Conservation (phyloP, 2,113 vertebrate species). For the Gnathonemus longibarbis region DNA sequence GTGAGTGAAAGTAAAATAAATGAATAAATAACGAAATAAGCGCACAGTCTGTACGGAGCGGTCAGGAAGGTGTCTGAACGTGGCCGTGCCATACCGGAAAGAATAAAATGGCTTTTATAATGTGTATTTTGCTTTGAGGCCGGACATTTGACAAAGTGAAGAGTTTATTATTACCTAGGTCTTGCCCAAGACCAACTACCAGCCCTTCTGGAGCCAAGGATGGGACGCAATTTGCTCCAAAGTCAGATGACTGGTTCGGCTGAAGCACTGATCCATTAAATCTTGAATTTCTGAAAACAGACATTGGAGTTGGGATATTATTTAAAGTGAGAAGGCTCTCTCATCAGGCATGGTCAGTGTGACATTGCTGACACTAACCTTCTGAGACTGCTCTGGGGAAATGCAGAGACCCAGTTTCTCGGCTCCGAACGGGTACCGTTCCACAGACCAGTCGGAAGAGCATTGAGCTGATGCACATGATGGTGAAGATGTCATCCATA, state of each 20-base stretch:
- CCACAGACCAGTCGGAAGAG: neutral
- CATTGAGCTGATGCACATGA: rapidly evolving
- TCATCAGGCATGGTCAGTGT: neutral
- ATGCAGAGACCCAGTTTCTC: neutral
- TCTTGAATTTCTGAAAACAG: too few species aligned
- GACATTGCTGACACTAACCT: neutral
- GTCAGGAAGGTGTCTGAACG: too few species aligned
- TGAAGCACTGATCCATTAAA: too few species aligned
- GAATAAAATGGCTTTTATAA: too few species aligned
- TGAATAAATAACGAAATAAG: too few species aligned
- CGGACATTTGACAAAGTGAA: neutral
- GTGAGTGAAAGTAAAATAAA: too few species aligned
- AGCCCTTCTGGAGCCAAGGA: too few species aligned
- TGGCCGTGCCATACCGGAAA: too few species aligned
- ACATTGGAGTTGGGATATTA: neutral
- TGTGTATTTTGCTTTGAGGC: neutral
- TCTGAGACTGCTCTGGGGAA: neutral
- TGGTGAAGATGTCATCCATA: rapidly evolving
- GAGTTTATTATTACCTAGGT: neutral
- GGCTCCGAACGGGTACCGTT: neutral
- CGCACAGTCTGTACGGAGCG: too few species aligned
- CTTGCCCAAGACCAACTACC: too few species aligned
- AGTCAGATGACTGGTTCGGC: too few species aligned
- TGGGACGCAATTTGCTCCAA: too few species aligned
- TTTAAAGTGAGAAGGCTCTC: neutral